Evolutionary conservation across 1,140 invertebrate species (phyloP), one percentile per base, ranked within the genome.

Genomic region (Notospermus geniculatus): DNA sequence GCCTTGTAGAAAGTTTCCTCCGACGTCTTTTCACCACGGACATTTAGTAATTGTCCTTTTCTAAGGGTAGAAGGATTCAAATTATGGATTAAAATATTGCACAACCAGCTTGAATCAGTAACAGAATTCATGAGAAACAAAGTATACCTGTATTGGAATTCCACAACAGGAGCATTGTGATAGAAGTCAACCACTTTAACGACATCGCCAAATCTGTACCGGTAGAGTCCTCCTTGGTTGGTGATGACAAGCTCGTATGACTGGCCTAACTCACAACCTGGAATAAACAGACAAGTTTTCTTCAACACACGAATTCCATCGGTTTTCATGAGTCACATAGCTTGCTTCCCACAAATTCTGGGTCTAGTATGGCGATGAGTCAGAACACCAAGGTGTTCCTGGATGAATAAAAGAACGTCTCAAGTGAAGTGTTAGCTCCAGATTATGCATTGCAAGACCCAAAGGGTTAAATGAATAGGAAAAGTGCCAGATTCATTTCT

Each of bases 11-110:
- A 75, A 58, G 74, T 54, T 52, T 71, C 61, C 64, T 82, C 77
- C 23, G 75, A 72, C 11, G 69, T 79, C 63, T 80, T 80, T 66
- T 82, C 80, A 53, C 72, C 73, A 54, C 74, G 54, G 7, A 82
- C 71, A 76, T 83, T 80, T 65, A 82, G 56, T 60, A 82, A 69
- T 67, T 84, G 74, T 11, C 80, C 72, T 58, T 81, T 70, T 75
- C 80, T 79, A 57, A 22, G 65, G 61, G 39, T 28, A 57, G 50
- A 36, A 36, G n/a, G n/a, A n/a, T n/a, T n/a, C n/a, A n/a, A n/a
- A n/a, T n/a, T n/a, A n/a, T 17, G 15, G 22, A 13, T n/a, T 7
- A 59, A 11, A 41, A 15, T 30, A 41, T 5, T 29, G 29, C n/a
- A 56, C 17, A 60, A 25, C 57, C 15, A 60, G n/a, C n/a, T n/a